These are phyloP conservation scores for Sprattus sprattus DNA, from an alignment of 2,113 vertebrate species.

Conservation along the genomic window DNA sequence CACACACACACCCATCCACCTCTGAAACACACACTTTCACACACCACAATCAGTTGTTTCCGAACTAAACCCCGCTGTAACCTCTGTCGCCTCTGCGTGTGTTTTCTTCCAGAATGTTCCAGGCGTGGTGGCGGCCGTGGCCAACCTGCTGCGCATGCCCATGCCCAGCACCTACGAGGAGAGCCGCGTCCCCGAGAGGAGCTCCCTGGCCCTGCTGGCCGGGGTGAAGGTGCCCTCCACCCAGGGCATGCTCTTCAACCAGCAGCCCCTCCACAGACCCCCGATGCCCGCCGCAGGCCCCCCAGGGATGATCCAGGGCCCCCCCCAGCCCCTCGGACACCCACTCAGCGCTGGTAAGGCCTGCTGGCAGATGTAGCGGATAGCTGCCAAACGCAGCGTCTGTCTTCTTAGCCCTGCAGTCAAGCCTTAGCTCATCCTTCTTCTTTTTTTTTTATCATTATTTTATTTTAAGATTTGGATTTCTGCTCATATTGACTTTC, in stretches of 20 bases:
- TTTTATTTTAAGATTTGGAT: background rate
- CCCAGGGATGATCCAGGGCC: constrained; percentile 30
- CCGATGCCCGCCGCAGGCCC: constrained; percentile 41
- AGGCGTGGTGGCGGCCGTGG: constrained; percentile 84
- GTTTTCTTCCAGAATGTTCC: constrained; percentile 78
- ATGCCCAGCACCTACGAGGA: constrained; percentile 85
- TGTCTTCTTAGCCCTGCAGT: background rate
- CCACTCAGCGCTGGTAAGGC: constrained; percentile 56
- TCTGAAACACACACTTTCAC: too few relatives aligned
- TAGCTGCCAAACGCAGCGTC: background rate
- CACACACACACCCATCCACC: background rate
- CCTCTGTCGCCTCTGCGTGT: constrained; percentile 27
- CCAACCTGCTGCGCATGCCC: constrained; percentile 82
- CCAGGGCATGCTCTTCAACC: constrained; percentile 37
- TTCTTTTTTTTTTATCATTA: background rate
- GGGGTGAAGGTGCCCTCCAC: constrained; percentile 66
- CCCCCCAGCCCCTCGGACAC: constrained; percentile 61
- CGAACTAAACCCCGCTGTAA: constrained; percentile 50
- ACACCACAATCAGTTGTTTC: background rate
- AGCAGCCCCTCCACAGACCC: constrained; percentile 64
- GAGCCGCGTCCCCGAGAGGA: constrained; percentile 74
- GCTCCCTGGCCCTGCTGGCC: constrained; percentile 70
- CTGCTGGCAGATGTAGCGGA: background rate
- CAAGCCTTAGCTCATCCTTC: background rate
- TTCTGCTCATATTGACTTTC: background rate